phyloP scores from a whole-genome alignment of 2,888 invertebrate species.

The Drosophila setosimentum region DNA sequence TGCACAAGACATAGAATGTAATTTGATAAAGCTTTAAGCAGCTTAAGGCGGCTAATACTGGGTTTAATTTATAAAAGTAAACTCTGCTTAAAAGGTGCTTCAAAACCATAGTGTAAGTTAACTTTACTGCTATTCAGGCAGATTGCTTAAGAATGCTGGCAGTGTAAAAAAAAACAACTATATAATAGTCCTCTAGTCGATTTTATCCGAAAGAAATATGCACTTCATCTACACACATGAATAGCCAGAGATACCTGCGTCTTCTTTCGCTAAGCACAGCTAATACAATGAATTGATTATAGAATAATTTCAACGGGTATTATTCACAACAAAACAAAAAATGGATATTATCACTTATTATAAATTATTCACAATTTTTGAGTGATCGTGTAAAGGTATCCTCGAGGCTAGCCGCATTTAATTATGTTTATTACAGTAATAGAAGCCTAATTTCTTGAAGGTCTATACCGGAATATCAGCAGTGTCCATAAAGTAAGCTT shows the following conservation, averaged over 20 bases:
- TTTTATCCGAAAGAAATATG: neutral
- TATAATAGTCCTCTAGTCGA: neutral
- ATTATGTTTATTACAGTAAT: neutral
- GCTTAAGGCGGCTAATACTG: neutral
- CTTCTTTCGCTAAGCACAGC: neutral
- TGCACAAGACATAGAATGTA: conserved; percentile 29
- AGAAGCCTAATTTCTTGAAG: neutral
- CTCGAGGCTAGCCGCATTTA: too few species aligned
- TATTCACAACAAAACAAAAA: neutral
- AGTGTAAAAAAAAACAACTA: neutral
- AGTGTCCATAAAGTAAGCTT: neutral
- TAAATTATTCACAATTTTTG: neutral
- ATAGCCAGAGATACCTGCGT: neutral
- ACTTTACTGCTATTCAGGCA: neutral
- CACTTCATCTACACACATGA: neutral
- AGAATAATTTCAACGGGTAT: neutral
- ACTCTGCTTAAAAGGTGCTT: neutral
- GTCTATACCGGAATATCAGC: neutral
- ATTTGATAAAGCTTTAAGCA: conserved; percentile 38
- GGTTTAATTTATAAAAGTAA: neutral
- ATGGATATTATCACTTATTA: neutral
- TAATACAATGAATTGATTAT: neutral
- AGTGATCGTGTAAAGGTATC: neutral
- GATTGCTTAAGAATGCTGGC: neutral
- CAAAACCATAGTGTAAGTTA: neutral